Base-by-base conservation (phyloP, 1,140 invertebrate genomes). In the Stegodyphus dumicola region DNA sequence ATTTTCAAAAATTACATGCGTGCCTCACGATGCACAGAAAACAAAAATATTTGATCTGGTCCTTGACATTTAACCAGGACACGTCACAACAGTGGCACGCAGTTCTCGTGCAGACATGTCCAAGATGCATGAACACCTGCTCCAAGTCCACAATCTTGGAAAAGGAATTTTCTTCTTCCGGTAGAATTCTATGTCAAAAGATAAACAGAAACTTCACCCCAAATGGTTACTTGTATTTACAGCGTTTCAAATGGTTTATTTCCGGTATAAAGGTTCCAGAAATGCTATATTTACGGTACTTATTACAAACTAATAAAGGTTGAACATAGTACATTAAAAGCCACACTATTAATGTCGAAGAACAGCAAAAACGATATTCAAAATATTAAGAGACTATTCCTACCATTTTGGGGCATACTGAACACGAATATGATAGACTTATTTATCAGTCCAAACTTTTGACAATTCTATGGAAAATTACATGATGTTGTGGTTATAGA, bases 11-110 rank as follows among this genome's bases (percentile, higher is more conserved):
- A 51, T 33, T 51, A 54, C 15, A 18, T 33, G 66, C 75, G 48
- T 60, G 66, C 18, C 13, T 7, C 48, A n/a, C 33, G 49, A 65
- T 51, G 65, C 64, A 77, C 75, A 64, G 33, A 48, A 65, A 77
- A 18, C 49, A 66, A 77, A 65, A 65, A 49, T 33, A 65, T 65
- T 49, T 13, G n/a, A 52, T 77, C 18, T 65, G 52, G 75, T 65
- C 75, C 75, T 77, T 77, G 75, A 77, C 75, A 77, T 77, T 77
- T 77, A 49, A n/a, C 54, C 51, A 17, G 11, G 13, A 15, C 13
- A 56, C 75, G 60, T 65, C 33, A 64, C 52, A 33, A n/a, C 33
- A 6, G 17, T 15, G 51, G 7, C 13, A 52, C 10, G 6, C 7
- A 33, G 13, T 15, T 49, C 49, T 64, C 11, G 65, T 48, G 18